Conservation (phyloP, 2,888 invertebrate genomes). For the Troides aeacus region DNA sequence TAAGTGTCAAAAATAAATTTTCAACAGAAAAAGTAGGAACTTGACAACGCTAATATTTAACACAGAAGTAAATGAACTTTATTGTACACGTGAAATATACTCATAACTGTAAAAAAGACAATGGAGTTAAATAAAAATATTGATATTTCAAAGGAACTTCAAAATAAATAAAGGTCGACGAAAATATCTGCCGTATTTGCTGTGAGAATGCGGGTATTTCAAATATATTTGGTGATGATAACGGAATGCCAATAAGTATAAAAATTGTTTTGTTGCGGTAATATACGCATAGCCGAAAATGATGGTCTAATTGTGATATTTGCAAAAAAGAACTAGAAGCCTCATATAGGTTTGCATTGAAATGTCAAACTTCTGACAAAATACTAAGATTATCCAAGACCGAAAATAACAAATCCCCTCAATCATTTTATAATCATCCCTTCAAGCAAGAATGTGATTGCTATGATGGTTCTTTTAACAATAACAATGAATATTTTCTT, state of each 20-base stretch:
- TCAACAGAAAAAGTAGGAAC: too few species aligned
- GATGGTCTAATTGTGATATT: conserved; percentile 55
- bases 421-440: conserved; percentile 39
- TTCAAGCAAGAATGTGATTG: conserved; percentile 47
- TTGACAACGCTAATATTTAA: too few species aligned
- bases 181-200: conserved; percentile 54
- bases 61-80: too few species aligned
- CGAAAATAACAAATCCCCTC: conserved; percentile 25
- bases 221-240: conserved; percentile 45
- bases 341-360: conserved; percentile 54
- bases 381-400: conserved; percentile 42
- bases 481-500: conserved; percentile 32
- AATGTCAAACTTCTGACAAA: conserved; percentile 58
- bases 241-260: conserved; percentile 38
- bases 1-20: too few species aligned
- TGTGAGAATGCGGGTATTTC: conserved; percentile 46
- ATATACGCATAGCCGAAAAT: conserved; percentile 45
- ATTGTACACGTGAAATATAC: too few species aligned
- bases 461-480: conserved; percentile 22
- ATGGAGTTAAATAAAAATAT: background rate
- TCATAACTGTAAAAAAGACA: background rate
- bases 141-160: background rate
- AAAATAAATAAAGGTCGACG: conserved; percentile 5
- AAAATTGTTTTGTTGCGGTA: conserved; percentile 60
- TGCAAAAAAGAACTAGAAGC: conserved; percentile 50